Conservation (phyloP, 1,140 invertebrate species). For the Apocrypta bakeri region DNA sequence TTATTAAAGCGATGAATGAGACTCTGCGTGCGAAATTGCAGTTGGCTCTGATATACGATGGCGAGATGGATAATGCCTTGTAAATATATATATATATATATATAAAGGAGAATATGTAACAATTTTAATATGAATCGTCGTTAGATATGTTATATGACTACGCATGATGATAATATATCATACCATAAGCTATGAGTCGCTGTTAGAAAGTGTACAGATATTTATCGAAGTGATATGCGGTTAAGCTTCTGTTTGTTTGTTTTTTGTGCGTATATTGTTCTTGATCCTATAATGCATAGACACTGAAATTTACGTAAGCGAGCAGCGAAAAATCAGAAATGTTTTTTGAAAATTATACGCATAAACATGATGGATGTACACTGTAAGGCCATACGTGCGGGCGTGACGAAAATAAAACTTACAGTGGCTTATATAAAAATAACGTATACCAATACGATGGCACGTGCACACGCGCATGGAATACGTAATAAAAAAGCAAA, state of each 20-base stretch:
- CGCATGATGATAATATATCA: too few relatives aligned
- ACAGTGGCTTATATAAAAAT: background rate
- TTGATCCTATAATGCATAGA: background rate
- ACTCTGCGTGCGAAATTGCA: too few relatives aligned
- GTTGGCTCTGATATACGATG: too few relatives aligned
- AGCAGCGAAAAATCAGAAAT: background rate
- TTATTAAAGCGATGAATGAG: too few relatives aligned
- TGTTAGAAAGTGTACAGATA: background rate
- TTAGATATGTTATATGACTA: too few relatives aligned
- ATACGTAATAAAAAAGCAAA: background rate
- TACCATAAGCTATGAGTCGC: background rate
- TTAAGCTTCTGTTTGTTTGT: too few relatives aligned
- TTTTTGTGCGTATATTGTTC: too few relatives aligned
- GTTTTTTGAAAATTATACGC: background rate
- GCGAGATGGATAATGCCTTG: background rate
- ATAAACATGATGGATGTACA: background rate
- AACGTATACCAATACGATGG: background rate
- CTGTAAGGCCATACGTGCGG: background rate
- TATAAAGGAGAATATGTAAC: too few relatives aligned
- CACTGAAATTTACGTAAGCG: background rate
- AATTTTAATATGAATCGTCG: too few relatives aligned
- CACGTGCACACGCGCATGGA: background rate
- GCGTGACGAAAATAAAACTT: background rate
- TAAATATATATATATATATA: too few relatives aligned
- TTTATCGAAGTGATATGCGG: background rate